A percentile compares a stretch with the other conserved stretches of the same genome.
Evolutionary conservation across 2,797 vertebrate species (phyloP).

Genomic region (Galago senegalensis): DNA sequence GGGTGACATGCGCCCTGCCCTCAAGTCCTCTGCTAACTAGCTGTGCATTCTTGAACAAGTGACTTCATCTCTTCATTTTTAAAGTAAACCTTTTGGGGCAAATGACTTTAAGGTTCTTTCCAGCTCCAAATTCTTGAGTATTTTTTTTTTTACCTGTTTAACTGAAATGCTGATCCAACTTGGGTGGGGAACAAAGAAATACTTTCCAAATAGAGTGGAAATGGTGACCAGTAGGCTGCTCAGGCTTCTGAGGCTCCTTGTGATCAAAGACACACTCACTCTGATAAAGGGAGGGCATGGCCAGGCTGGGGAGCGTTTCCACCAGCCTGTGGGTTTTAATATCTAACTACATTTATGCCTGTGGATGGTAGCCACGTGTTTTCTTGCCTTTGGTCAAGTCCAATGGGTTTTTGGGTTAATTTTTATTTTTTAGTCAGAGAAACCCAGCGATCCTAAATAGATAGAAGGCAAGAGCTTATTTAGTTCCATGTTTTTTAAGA

Average conservation of each 20-base stretch:
- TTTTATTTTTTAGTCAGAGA: constrained; percentile 44
- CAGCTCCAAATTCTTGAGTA: not conserved
- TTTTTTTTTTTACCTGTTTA: constrained; percentile 30
- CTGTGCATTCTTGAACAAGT: not conserved
- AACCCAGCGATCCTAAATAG: not conserved
- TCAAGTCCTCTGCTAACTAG: not conserved
- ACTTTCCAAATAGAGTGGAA: constrained; percentile 54
- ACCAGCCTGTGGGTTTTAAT: not conserved
- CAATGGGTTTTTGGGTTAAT: not conserved
- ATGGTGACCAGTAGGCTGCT: not conserved
- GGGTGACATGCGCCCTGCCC: not conserved
- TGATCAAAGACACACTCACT: not conserved
- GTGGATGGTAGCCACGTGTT: not conserved
- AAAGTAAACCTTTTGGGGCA: constrained; percentile 50
- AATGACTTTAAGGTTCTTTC: constrained; percentile 36
- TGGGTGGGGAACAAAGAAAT: constrained; percentile 54
- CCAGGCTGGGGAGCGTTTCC: not conserved
- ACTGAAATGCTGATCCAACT: constrained; percentile 45
- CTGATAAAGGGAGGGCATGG: not conserved
- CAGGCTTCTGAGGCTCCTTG: not conserved
- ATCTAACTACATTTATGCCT: not conserved
- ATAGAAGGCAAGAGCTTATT: not conserved
- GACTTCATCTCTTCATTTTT: constrained; percentile 26
- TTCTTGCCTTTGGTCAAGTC: constrained; percentile 5
- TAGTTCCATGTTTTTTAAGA: not conserved